Evolutionary conservation across 2,888 invertebrate species (phyloP).

Genomic region (Diarsia rubi): DNA sequence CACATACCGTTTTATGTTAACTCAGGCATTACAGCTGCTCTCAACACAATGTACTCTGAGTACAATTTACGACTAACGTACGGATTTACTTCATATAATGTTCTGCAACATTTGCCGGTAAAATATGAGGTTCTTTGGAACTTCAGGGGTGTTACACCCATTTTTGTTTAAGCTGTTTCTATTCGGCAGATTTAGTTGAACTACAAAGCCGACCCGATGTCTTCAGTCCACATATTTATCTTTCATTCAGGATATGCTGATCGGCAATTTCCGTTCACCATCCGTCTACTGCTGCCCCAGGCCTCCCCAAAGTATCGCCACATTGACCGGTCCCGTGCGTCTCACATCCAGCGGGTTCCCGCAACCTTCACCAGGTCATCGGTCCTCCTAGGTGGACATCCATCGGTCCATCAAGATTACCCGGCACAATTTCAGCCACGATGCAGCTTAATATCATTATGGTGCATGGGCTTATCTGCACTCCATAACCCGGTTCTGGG

Average conservation of each 20-base stretch:
- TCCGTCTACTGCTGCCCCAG: no score
- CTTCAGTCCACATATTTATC: background rate
- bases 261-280: background rate
- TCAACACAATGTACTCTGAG: slow-evolving; percentile 19
- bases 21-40: slow-evolving; percentile 21
- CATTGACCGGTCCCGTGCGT: no score
- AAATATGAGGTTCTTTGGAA: slow-evolving; percentile 19
- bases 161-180: background rate
- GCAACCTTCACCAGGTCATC: no score
- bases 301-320: no score
- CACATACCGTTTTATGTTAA: slow-evolving; percentile 19
- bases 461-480: no score
- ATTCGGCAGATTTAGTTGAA: background rate
- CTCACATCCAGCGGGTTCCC: no score
- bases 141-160: background rate
- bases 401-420: no score
- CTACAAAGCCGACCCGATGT: background rate
- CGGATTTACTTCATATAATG: slow-evolving; percentile 31
- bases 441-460: no score
- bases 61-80: slow-evolving; percentile 34
- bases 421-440: no score
- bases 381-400: no score
- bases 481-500: no score
- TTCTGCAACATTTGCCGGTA: slow-evolving; percentile 28
- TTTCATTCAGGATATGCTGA: background rate